These are phyloP conservation scores for Chrysemys picta DNA, from an alignment of 2,113 vertebrate genomes.

Conservation along the genomic window DNA sequence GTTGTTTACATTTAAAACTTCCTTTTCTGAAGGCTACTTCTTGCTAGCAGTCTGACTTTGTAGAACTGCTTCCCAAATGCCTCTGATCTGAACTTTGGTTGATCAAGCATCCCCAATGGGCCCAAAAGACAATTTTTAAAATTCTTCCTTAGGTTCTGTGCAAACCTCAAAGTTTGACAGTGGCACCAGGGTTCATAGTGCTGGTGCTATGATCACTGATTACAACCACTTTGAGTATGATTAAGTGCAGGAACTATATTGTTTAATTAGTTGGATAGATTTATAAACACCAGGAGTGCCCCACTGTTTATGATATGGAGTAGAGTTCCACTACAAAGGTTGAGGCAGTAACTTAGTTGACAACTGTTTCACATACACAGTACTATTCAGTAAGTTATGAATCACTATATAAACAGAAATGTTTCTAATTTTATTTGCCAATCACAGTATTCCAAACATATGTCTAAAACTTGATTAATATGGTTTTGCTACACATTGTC, in stretches of 20 bases:
- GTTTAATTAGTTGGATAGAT: neutral
- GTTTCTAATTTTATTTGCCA: neutral
- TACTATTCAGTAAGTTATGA: neutral
- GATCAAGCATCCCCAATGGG: neutral
- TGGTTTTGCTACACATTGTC: neutral
- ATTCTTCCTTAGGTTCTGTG: neutral
- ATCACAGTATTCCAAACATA: neutral
- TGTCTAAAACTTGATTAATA: neutral
- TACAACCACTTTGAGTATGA: neutral
- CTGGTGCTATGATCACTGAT: neutral
- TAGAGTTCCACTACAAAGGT: neutral
- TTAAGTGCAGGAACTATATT: neutral
- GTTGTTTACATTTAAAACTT: neutral
- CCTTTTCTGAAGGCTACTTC: neutral
- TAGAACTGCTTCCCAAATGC: neutral
- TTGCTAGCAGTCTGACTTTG: neutral
- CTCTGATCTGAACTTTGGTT: neutral
- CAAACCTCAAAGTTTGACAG: neutral
- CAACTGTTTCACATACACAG: neutral
- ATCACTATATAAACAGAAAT: neutral
- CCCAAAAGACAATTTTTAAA: neutral
- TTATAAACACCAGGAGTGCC: neutral
- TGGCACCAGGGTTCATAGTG: neutral
- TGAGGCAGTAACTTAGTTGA: neutral
- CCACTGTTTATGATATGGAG: neutral